These are phyloP conservation scores for Ischnura elegans DNA, from an alignment of 2,888 invertebrate species.

Conservation along the genomic window DNA sequence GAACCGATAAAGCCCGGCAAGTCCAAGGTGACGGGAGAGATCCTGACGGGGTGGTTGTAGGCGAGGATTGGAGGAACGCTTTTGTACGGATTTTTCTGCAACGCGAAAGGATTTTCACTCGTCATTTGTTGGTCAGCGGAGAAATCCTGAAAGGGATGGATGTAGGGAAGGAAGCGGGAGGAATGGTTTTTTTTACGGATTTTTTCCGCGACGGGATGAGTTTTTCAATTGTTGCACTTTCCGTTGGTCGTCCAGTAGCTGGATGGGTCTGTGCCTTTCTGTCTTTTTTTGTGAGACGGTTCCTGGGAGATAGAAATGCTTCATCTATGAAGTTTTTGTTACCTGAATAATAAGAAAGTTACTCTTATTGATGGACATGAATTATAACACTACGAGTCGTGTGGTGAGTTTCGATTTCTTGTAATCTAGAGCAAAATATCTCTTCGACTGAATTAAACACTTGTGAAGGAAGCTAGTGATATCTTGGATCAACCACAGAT, in stretches of 20 bases:
- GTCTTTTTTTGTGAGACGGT: constrained; percentile 15
- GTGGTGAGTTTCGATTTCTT: neutral
- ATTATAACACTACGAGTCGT: neutral
- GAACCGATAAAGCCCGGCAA: constrained; percentile 78
- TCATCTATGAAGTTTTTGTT: neutral
- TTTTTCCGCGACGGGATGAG: too few species aligned
- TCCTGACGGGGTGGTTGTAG: constrained; percentile 88
- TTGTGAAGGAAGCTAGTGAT: neutral
- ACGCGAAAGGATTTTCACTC: neutral
- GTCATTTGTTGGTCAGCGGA: too few species aligned
- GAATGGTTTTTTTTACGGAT: too few species aligned
- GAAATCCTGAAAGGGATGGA: too few species aligned
- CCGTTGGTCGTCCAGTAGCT: neutral
- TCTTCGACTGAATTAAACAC: neutral
- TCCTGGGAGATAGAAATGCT: neutral
- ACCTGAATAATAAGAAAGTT: neutral
- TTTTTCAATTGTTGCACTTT: too few species aligned
- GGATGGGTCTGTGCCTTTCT: constrained; percentile 28
- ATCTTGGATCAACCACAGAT: neutral
- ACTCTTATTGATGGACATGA: neutral
- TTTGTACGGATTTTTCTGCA: neutral
- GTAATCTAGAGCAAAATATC: neutral
- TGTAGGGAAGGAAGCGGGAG: too few species aligned
- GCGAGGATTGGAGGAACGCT: too few species aligned
- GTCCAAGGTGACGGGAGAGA: constrained; percentile 86